Conservation (phyloP, 2,797 vertebrate genomes). For the Phalanger gymnotis region DNA sequence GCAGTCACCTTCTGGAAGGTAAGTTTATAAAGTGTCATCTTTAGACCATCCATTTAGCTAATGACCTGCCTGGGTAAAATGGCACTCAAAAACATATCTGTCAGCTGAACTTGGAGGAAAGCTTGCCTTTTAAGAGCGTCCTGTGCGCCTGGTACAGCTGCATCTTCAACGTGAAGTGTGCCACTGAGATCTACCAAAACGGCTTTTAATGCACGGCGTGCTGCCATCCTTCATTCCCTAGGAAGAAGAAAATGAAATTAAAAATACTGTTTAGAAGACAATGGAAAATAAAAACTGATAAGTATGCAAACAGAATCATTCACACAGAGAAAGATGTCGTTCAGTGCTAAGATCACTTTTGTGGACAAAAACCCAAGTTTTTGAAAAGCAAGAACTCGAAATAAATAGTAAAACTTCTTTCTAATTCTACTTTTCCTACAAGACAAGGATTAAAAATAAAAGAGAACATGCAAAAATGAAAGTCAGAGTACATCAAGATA, state of each 20-base stretch:
- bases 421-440: slow-evolving; percentile 1
- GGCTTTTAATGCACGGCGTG: slow-evolving; percentile 89
- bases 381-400: slow-evolving; percentile 53
- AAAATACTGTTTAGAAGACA: slow-evolving; percentile 79
- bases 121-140: slow-evolving; percentile 93
- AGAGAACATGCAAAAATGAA: slow-evolving; percentile 30
- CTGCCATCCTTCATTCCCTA: slow-evolving; percentile 87
- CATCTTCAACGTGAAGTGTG: slow-evolving; percentile 95
- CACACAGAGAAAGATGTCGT: slow-evolving; percentile 52
- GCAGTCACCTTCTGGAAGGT: background rate
- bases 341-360: slow-evolving; percentile 45
- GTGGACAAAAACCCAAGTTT: slow-evolving; percentile 11
- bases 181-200: slow-evolving; percentile 97
- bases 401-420: slow-evolving; percentile 37
- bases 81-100: slow-evolving; percentile 45
- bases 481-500: slow-evolving; percentile 44
- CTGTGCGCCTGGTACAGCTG: slow-evolving; percentile 93
- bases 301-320: slow-evolving; percentile 66
- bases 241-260: slow-evolving; percentile 75
- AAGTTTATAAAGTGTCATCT: slow-evolving; percentile 54
- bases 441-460: slow-evolving; percentile 47
- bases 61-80: slow-evolving; percentile 60
- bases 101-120: slow-evolving; percentile 62
- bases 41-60: slow-evolving; percentile 51
- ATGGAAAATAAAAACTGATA: slow-evolving; percentile 81